Evolutionary conservation across 2,797 vertebrate species (phyloP).

Genomic region (Ara ararauna): DNA sequence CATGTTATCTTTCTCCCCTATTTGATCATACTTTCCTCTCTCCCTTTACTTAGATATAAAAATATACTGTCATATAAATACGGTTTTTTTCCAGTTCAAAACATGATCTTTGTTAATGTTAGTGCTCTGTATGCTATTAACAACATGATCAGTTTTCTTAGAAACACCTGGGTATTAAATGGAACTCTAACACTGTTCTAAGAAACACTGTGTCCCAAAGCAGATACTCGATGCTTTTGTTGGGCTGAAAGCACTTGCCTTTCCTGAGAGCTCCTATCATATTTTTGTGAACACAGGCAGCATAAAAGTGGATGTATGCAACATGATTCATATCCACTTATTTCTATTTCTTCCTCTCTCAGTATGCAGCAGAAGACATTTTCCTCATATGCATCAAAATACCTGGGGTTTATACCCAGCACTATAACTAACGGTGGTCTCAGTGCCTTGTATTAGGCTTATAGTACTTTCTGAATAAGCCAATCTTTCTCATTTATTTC

Average conservation of each 20-base stretch:
- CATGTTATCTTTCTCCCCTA: not conserved
- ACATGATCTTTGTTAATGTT: not conserved
- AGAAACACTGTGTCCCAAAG: not conserved
- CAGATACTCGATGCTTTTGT: fast-evolving
- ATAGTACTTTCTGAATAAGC: not conserved
- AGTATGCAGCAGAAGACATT: not conserved
- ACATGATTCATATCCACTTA: not conserved
- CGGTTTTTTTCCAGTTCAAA: not conserved
- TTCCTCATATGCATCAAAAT: not conserved
- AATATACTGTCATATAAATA: not conserved
- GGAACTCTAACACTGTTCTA: not conserved
- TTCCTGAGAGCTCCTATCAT: not conserved
- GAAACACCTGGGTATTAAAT: not conserved
- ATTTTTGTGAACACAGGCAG: not conserved
- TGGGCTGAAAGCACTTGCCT: not conserved
- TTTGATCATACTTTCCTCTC: not conserved
- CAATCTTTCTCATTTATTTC: not conserved
- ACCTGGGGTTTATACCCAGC: not conserved
- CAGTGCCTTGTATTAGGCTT: not conserved
- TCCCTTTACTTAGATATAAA: not conserved
- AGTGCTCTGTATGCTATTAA: not conserved
- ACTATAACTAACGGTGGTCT: not conserved
- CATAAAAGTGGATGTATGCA: not conserved
- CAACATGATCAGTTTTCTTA: not conserved
- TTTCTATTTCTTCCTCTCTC: not conserved